phyloP scores from a whole-genome alignment of 1,140 invertebrate genomes.

The Pantala flavescens region DNA sequence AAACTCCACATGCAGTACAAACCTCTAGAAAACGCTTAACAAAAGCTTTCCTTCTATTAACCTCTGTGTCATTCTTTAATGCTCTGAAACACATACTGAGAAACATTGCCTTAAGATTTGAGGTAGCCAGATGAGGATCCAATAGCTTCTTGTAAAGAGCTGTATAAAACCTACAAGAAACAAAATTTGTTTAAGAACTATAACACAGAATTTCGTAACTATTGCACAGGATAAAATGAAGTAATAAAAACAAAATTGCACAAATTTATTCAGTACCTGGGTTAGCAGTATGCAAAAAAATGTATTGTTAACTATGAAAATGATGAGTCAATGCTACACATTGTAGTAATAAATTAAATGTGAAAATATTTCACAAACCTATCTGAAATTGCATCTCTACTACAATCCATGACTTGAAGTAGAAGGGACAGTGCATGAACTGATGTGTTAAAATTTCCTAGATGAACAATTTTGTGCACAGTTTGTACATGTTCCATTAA shows the following conservation, averaged over 20 bases:
- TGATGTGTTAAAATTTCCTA: conserved; percentile 69
- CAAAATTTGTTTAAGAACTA: conserved; percentile 18
- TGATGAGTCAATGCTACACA: too few species aligned
- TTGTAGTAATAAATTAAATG: too few species aligned
- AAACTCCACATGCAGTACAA: conserved; percentile 25
- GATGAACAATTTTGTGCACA: conserved; percentile 80
- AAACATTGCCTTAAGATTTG: conserved; percentile 68
- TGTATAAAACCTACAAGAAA: conserved; percentile 66
- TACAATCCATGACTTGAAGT: conserved; percentile 61
- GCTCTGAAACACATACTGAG: conserved; percentile 81
- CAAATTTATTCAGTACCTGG: too few species aligned
- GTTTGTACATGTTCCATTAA: conserved; percentile 65
- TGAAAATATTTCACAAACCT: conserved; percentile 32
- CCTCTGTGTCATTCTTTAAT: conserved; percentile 64
- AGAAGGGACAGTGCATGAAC: conserved; percentile 80
- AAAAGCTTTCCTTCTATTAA: conserved; percentile 66
- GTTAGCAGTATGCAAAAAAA: too few species aligned
- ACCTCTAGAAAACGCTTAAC: conserved; percentile 83
- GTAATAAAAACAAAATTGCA: too few species aligned
- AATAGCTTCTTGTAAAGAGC: conserved; percentile 80
- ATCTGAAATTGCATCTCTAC: conserved; percentile 40
- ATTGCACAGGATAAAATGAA: background rate
- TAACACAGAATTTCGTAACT: conserved; percentile 8
- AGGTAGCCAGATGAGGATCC: conserved; percentile 60
- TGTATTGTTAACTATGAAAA: too few species aligned